A percentile compares a stretch with the other conserved stretches of the same genome.
Conservation (phyloP, 2,797 vertebrate species). For the Hoplostethus mediterraneus region DNA sequence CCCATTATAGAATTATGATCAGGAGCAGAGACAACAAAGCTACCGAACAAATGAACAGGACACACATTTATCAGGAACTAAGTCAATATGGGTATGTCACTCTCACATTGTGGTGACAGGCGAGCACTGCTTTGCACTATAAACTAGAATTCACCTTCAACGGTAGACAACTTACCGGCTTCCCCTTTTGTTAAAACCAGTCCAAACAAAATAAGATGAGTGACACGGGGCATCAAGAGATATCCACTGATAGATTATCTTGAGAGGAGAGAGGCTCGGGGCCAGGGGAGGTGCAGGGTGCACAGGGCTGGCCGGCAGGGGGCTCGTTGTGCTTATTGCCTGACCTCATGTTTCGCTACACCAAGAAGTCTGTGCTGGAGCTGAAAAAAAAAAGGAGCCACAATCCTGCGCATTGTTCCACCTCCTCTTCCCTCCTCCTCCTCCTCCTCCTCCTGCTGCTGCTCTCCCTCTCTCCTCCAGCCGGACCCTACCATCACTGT, state of each 20-base stretch:
- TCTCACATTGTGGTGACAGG: too few species aligned
- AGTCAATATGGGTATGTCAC: too few species aligned
- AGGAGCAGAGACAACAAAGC: not conserved
- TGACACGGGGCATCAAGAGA: too few species aligned
- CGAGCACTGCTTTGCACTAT: too few species aligned
- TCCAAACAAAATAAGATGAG: too few species aligned
- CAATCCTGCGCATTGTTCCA: constrained; percentile 83
- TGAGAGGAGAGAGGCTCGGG: not conserved
- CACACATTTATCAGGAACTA: not conserved
- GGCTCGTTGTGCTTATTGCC: constrained; percentile 69
- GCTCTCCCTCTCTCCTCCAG: constrained; percentile 4
- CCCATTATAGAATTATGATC: not conserved
- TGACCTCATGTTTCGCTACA: constrained; percentile 67
- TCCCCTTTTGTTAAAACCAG: too few species aligned
- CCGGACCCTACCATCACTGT: constrained; percentile 53
- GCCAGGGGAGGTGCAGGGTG: constrained; percentile 27
- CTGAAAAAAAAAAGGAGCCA: constrained; percentile 52
- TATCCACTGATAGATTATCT: too few species aligned
- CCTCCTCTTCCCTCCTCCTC: constrained; percentile 6
- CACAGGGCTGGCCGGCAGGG: constrained; percentile 28
- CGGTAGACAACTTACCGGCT: too few species aligned
- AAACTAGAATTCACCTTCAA: too few species aligned
- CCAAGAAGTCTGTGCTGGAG: constrained; percentile 54
- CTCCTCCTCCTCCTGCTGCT: constrained; percentile 41
- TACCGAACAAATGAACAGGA: not conserved